phyloP scores from a whole-genome alignment of 1,140 invertebrate genomes.

The Copidosoma floridanum region DNA sequence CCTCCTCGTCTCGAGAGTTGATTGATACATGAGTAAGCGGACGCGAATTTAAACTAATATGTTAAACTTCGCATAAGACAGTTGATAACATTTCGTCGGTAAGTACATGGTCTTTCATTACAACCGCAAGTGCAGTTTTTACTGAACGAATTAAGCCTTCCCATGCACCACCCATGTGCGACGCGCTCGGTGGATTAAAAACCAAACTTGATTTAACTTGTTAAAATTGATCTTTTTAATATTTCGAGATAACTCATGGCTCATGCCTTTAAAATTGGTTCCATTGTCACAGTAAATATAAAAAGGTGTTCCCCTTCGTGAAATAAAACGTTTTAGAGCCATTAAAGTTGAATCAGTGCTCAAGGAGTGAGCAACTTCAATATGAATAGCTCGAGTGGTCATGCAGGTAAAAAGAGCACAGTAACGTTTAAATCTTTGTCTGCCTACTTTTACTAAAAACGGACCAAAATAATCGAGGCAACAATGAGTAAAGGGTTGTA shows the following conservation, averaged over 20 bases:
- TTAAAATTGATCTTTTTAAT: no score
- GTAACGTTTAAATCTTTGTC: slow-evolving; percentile 40
- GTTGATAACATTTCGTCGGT: slow-evolving; percentile 1
- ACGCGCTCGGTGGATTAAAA: slow-evolving; percentile 7
- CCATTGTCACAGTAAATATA: slow-evolving; percentile 35
- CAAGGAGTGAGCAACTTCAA: slow-evolving; percentile 31
- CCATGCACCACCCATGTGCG: slow-evolving; percentile 11
- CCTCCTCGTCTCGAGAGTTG: slow-evolving; percentile 19
- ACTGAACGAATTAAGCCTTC: slow-evolving; percentile 1
- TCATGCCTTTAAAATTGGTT: slow-evolving; percentile 30
- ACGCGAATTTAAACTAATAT: slow-evolving; percentile 5
- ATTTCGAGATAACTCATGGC: not conserved
- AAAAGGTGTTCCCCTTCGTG: slow-evolving; percentile 22
- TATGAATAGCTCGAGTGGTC: slow-evolving; percentile 32
- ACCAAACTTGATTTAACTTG: not conserved
- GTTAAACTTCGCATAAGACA: not conserved
- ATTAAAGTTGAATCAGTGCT: slow-evolving; percentile 33
- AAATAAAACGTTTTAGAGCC: slow-evolving; percentile 32
- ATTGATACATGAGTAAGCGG: slow-evolving; percentile 19
- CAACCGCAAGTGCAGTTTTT: not conserved
- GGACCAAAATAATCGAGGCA: slow-evolving; percentile 43
- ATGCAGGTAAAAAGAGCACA: slow-evolving; percentile 40
- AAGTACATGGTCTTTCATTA: not conserved
- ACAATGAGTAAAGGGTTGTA: slow-evolving; percentile 33
- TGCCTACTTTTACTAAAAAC: slow-evolving; percentile 30